Conservation (phyloP, 2,113 vertebrate genomes). For the Panurus biarmicus region DNA sequence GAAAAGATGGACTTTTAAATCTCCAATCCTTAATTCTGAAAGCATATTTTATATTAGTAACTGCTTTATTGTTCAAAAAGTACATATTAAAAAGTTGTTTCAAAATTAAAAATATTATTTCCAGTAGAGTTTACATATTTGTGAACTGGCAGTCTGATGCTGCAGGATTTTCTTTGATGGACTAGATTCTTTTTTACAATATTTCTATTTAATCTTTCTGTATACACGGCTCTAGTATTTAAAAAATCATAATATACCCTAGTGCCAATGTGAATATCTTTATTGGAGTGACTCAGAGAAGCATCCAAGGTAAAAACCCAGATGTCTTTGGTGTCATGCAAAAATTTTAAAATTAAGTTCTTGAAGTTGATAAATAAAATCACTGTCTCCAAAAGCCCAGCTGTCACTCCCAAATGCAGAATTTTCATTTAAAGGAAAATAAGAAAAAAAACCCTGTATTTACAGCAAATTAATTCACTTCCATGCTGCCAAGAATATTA, state of each 20-base stretch:
- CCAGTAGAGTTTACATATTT: neutral
- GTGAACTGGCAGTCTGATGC: neutral
- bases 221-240: neutral
- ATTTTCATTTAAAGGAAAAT: neutral
- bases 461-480: neutral
- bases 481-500: no score
- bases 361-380: neutral
- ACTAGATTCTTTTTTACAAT: neutral
- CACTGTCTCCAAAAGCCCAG: accelerated
- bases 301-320: neutral
- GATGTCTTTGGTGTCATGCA: neutral
- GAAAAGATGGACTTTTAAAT: neutral
- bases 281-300: neutral
- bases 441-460: neutral
- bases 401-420: neutral
- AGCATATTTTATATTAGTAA: neutral
- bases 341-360: neutral
- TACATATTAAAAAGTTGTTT: neutral
- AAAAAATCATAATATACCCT: neutral
- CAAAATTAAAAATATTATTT: neutral
- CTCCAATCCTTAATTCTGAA: neutral
- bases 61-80: neutral
- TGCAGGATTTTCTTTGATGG: neutral
- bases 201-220: neutral
- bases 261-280: neutral